Evolutionary conservation across 2,113 vertebrate genomes (phyloP), one percentile per base, ranked within the genome.

Genomic region (Channa maculata): DNA sequence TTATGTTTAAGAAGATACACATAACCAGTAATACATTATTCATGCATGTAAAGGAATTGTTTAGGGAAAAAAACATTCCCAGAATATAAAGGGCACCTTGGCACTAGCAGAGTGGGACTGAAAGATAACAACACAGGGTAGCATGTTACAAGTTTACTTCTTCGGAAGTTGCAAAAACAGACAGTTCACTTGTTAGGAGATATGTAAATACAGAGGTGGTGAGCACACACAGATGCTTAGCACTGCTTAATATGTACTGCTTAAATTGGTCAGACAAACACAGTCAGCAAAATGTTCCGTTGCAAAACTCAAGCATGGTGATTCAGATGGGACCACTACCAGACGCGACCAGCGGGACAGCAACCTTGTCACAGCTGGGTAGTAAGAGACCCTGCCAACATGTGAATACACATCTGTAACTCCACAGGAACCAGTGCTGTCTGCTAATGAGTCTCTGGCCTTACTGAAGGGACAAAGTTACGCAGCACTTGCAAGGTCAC

Each of bases 381-480:
- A 24, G 51, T 43, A 10, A 78, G 50, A 77, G 51, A 70, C 24
- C 24, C 60, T 59, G 66, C 64, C 51, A 80, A 70, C 76, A 81
- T 65, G 62, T 65, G 75, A 82, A 64, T 46, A 65, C 64, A 79
- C 73, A 85, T 82, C 73, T 75, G 61, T 65, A 77, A 61, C 64
- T 70, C 66, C 53, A 73, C 77, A 74, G 71, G 71, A 70, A 65
- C 8, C 37, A 65, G 44, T 24, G 48, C 66, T 65, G 64, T 62
- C 41, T 72, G 64, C 52, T 82, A 85, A 82, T 75, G 61, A 87
- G 70, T 15, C 55, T 36, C 33, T 49, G 70, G 8, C 7, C 14
- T 68, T n/a, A 51, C 50, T 44, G 6, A 60, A 63, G 65, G 41
- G 39, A 66, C 34, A 60, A 57, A 69, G 63, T 51, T 15, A 64